Evolutionary conservation across 2,113 vertebrate species (phyloP).

Genomic region (Lipotes vexillifer): DNA sequence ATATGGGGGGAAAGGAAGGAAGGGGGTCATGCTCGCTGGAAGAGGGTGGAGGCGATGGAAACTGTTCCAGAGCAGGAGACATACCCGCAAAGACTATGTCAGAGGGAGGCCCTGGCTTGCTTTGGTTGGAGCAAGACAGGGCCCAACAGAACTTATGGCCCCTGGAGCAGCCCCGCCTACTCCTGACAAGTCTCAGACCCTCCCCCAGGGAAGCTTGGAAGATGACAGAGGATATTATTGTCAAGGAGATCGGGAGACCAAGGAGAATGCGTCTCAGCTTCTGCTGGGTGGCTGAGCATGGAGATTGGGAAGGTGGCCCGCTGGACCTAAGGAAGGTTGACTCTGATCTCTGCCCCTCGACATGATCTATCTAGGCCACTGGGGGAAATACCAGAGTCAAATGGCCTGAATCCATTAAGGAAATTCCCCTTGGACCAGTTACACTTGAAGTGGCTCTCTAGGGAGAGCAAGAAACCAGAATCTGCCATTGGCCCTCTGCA

Average conservation of each 20-base stretch:
- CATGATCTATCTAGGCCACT: not conserved
- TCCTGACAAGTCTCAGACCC: not conserved
- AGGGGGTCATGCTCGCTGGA: not conserved
- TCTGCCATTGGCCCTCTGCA: no score
- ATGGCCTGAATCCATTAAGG: not conserved
- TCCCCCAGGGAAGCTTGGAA: not conserved
- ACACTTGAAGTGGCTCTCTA: not conserved
- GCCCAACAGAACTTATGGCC: fast-evolving
- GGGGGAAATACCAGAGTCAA: not conserved
- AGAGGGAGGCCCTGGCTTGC: not conserved
- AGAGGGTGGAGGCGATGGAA: not conserved
- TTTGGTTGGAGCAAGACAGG: not conserved
- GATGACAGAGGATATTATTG: not conserved
- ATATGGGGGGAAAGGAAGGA: fast-evolving
- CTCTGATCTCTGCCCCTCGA: not conserved
- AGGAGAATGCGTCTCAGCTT: not conserved
- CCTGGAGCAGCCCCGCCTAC: not conserved
- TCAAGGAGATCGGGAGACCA: not conserved
- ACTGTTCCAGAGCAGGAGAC: not conserved
- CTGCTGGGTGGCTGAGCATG: not conserved
- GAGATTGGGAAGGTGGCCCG: not conserved
- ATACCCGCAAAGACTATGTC: not conserved
- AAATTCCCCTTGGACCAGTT: not conserved
- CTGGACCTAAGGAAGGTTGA: not conserved
- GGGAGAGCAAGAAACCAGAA: not conserved